Conservation (phyloP, 92 coral and sea anemone species). For the Virgularia gustaviana region DNA sequence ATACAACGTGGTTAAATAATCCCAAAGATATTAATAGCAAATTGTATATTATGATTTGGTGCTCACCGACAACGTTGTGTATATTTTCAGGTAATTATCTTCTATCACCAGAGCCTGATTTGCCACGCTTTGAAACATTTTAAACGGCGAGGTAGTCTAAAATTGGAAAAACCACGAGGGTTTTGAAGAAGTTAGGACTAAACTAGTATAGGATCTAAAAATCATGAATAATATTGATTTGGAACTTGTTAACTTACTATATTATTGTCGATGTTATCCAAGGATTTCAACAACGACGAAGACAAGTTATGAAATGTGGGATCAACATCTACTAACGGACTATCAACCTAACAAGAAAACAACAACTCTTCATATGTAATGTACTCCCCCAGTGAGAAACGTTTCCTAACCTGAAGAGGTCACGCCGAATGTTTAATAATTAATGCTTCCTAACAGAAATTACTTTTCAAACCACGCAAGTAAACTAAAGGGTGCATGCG, state of each 20-base stretch:
- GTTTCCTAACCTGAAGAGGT: no score
- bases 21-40: background rate
- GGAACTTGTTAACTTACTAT: background rate
- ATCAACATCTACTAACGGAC: slow-evolving; percentile 22
- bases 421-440: no score
- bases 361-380: no score
- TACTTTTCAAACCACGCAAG: no score
- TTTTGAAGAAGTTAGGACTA: no score
- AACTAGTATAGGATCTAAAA: no score
- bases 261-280: background rate
- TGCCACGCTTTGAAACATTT: slow-evolving; percentile 8
- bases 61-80: slow-evolving; percentile 10
- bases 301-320: slow-evolving; percentile 1
- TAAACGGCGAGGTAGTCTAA: slow-evolving; percentile 9
- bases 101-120: slow-evolving; percentile 22
- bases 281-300: background rate
- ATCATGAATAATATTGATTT: no score
- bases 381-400: no score
- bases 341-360: slow-evolving; percentile 25
- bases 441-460: no score
- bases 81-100: slow-evolving; percentile 12
- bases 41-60: background rate
- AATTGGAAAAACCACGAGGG: background rate
- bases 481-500: no score
- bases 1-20: no score